Base-by-base conservation (phyloP, 2,797 vertebrate genomes). In the Lithobates pipiens region DNA sequence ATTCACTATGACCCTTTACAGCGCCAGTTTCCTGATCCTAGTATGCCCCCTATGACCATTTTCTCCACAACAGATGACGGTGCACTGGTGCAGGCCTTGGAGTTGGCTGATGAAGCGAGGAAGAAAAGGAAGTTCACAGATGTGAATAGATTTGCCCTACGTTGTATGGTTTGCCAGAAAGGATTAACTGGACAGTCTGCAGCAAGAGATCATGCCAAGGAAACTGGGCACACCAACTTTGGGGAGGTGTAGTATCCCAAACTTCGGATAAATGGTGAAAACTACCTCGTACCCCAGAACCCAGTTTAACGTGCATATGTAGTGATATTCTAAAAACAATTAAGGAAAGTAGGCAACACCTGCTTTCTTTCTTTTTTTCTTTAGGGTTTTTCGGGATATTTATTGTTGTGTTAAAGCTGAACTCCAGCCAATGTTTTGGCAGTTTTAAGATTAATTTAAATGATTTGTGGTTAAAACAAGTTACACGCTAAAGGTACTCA, bases 1-100 rank as follows among this genome's bases (percentile, higher is more conserved):
- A 98, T 99, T 90, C 98, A 99, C 89, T 99, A 99, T 0, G 98
- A 99, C 86, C 98, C 98, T 0, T 95, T 99, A 27, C 97, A 99
- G 88, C 96, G 93, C 34, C 94, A 91, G 84, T 87, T 93, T 18
- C 93, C 95, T 0, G 92, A 91, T 89, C 94, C 96, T 0, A 96
- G 97, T 36, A 15, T 93, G 61, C 98, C 98, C 0, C 96, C 97
- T 15, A 96, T 96, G 94, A 99, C 98, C 89, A 94, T 99, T 87
- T 99, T 99, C 94, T 94, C 98, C 76, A 95, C 95, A 0, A 88
- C 91, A 0, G 97, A 99, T 0, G 98, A 99, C 25, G 69, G 97
- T 5, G 96, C 99, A 73, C 95, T 99, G 76, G 97, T 97, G 0
- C 96, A 96, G 91, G 98, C 98, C 0, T 92, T 99, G 79, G 98